A percentile compares a stretch with the other conserved stretches of the same genome.
phyloP scores from a whole-genome alignment of 2,797 vertebrate genomes.

The Thalassophryne amazonica region DNA sequence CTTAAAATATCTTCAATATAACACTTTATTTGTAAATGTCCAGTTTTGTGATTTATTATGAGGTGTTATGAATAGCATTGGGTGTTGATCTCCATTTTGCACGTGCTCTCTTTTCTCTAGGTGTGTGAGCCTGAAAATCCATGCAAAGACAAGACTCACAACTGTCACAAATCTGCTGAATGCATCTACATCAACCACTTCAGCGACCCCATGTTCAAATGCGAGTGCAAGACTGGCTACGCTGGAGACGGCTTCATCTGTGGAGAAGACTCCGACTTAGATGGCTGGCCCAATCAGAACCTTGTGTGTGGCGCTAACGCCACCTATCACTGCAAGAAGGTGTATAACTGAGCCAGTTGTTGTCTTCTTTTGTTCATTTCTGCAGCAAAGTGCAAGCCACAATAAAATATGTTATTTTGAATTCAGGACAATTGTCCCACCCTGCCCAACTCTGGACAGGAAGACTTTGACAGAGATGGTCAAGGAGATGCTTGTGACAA shows the following conservation, averaged over 20 bases:
- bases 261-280: slow-evolving; percentile 95
- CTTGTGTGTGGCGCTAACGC: slow-evolving; percentile 91
- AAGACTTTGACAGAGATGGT: slow-evolving; percentile 96
- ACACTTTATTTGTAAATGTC: too few species aligned
- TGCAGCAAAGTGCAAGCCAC: not conserved
- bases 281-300: slow-evolving; percentile 98
- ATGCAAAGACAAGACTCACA: slow-evolving; percentile 92
- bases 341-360: slow-evolving; percentile 47
- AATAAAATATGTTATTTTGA: not conserved
- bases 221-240: slow-evolving; percentile 93
- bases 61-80: too few species aligned
- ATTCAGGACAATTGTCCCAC: slow-evolving; percentile 94
- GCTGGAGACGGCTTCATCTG: slow-evolving; percentile 95
- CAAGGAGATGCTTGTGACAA: slow-evolving; percentile 96
- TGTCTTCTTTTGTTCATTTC: not conserved
- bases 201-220: slow-evolving; percentile 97
- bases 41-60: too few species aligned
- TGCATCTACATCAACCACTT: slow-evolving; percentile 96
- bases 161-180: slow-evolving; percentile 89
- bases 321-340: slow-evolving; percentile 93
- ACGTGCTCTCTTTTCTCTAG: slow-evolving; percentile 57
- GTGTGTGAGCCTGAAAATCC: slow-evolving; percentile 96
- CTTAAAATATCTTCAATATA: too few species aligned
- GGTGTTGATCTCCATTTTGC: not conserved
- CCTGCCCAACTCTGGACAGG: slow-evolving; percentile 96